Conservation (phyloP, 2,797 vertebrate species). For the Manis pentadactyla region DNA sequence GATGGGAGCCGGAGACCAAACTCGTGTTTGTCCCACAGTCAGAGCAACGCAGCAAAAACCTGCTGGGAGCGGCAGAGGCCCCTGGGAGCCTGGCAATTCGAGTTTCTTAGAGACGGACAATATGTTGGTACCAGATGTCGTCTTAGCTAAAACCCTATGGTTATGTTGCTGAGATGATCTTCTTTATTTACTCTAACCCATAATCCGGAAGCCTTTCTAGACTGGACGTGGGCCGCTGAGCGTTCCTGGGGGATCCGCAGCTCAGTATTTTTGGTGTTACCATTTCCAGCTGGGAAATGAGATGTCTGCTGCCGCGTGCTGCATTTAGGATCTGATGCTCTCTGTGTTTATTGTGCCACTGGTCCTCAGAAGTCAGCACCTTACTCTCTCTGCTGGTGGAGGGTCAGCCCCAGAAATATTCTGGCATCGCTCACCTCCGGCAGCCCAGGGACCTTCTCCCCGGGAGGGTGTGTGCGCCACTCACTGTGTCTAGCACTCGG, state of each 20-base stretch:
- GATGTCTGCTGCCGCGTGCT: neutral
- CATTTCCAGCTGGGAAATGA: neutral
- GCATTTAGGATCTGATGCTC: neutral
- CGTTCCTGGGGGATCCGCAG: neutral
- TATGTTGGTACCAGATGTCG: constrained; percentile 68
- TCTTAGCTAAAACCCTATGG: constrained; percentile 64
- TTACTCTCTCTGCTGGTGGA: neutral
- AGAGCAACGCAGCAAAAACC: neutral
- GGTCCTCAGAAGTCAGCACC: neutral
- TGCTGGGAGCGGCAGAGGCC: constrained; percentile 7
- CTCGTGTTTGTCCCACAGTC: neutral
- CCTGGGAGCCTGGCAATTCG: constrained; percentile 35
- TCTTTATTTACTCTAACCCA: constrained; percentile 68
- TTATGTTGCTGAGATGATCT: constrained; percentile 53
- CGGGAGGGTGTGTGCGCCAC: neutral
- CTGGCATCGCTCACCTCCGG: neutral
- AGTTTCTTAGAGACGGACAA: constrained; percentile 65
- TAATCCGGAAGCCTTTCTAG: constrained; percentile 53
- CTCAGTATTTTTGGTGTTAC: constrained; percentile 22
- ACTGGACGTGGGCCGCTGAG: neutral
- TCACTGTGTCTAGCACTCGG: neutral
- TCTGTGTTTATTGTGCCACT: neutral
- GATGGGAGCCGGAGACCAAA: neutral
- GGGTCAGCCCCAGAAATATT: neutral
- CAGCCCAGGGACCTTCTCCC: neutral